Conservation (phyloP, 2,113 vertebrate genomes). For the Neodon shergylaensis region DNA sequence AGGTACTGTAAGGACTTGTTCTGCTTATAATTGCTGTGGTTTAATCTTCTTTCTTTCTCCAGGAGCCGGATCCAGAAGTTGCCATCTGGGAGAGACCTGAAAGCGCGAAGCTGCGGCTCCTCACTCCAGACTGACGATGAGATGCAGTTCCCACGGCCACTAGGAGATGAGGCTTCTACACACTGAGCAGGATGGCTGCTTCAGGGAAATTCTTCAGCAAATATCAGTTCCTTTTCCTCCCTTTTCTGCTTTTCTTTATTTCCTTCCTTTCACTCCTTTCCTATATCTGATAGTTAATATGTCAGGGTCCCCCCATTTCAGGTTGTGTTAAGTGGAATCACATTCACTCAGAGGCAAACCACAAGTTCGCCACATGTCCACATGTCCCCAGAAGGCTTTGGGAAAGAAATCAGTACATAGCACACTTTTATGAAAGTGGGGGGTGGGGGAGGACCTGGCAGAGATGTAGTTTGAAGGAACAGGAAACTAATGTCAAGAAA, state of each 20-base stretch:
- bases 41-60: background rate
- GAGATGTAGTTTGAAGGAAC: background rate
- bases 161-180: background rate
- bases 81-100: background rate
- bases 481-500: slow-evolving; percentile 47
- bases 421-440: background rate
- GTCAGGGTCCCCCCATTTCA: background rate
- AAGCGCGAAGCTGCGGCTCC: background rate
- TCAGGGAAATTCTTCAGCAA: background rate
- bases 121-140: slow-evolving; percentile 6
- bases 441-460: background rate
- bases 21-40: background rate
- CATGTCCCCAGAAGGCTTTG: background rate
- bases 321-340: background rate
- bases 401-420: background rate
- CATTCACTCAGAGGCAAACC: background rate
- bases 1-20: slow-evolving; percentile 10
- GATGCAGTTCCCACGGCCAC: background rate
- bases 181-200: background rate
- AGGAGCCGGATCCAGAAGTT: background rate
- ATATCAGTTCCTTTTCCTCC: background rate
- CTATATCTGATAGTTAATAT: background rate
- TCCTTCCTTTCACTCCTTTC: background rate
- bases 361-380: background rate
- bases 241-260: background rate